Conservation (phyloP, 2,797 vertebrate species). For the Telmatherina bonti region DNA sequence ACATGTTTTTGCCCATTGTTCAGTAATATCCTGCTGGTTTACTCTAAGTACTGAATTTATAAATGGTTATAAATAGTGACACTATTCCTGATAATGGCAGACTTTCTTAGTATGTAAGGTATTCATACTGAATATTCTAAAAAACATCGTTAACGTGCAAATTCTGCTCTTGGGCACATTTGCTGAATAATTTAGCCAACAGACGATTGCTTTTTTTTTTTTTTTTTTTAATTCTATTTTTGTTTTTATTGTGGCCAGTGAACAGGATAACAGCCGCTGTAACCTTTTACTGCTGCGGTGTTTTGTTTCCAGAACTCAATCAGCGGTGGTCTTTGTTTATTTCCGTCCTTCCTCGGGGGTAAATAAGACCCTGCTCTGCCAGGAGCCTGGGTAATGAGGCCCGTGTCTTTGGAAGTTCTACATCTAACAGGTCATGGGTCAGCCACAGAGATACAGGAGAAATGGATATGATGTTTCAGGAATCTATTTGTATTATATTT, state of each 20-base stretch:
- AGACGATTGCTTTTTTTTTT: constrained; percentile 23
- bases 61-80: neutral
- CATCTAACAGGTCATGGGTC: constrained; percentile 74
- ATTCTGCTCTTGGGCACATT: constrained; percentile 21
- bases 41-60: neutral
- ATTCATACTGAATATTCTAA: neutral
- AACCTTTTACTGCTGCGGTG: constrained; percentile 64
- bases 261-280: constrained; percentile 55
- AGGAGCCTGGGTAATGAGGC: constrained; percentile 77
- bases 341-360: constrained; percentile 79
- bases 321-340: constrained; percentile 71
- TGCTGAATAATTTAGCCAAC: constrained; percentile 43
- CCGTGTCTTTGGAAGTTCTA: constrained; percentile 68
- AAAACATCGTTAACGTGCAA: constrained; percentile 27
- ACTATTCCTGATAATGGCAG: neutral
- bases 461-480: constrained; percentile 64
- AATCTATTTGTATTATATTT: constrained; percentile 70
- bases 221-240: constrained; percentile 1
- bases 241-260: constrained; percentile 42
- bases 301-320: constrained; percentile 74
- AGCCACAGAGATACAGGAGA: constrained; percentile 55
- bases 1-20: neutral
- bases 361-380: constrained; percentile 68
- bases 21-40: too few relatives aligned
- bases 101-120: neutral